Conservation (phyloP, 2,113 vertebrate species). For the Conger conger region DNA sequence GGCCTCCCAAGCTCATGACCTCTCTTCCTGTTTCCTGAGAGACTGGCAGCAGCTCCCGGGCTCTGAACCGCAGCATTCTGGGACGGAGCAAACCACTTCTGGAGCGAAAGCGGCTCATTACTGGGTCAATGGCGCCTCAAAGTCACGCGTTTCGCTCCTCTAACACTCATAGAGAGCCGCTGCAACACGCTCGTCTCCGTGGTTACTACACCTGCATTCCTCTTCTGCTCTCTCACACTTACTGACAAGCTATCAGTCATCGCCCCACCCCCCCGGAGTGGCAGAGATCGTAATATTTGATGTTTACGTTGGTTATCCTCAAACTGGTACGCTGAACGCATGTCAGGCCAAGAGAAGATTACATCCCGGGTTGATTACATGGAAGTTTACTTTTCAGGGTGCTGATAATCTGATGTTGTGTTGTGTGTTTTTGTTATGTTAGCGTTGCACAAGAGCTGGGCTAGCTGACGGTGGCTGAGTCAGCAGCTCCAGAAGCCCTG, state of each 20-base stretch:
- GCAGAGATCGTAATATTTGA: not conserved
- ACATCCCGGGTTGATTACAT: not conserved
- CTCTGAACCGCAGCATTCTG: slow-evolving; percentile 2
- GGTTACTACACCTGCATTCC: not conserved
- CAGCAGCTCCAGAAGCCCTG: no score
- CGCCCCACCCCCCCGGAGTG: not conserved
- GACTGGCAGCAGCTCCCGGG: slow-evolving; percentile 43
- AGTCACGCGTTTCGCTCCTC: not conserved
- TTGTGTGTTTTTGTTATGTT: no score
- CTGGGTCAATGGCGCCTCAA: not conserved
- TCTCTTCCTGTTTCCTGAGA: slow-evolving; percentile 62
- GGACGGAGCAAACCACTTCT: not conserved
- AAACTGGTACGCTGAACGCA: no score
- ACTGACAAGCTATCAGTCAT: not conserved
- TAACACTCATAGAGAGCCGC: not conserved
- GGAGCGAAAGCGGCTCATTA: not conserved
- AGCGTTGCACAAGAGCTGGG: no score
- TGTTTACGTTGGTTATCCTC: not conserved
- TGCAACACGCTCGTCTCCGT: not conserved
- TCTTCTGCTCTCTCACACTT: not conserved
- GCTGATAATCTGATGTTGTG: not conserved
- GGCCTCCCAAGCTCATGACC: slow-evolving; percentile 53
- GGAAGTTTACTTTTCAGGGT: not conserved
- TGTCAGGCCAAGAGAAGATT: not conserved
- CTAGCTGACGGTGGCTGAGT: no score